Conservation (phyloP, 2,797 vertebrate genomes). For the Threskiornis aethiopicus region DNA sequence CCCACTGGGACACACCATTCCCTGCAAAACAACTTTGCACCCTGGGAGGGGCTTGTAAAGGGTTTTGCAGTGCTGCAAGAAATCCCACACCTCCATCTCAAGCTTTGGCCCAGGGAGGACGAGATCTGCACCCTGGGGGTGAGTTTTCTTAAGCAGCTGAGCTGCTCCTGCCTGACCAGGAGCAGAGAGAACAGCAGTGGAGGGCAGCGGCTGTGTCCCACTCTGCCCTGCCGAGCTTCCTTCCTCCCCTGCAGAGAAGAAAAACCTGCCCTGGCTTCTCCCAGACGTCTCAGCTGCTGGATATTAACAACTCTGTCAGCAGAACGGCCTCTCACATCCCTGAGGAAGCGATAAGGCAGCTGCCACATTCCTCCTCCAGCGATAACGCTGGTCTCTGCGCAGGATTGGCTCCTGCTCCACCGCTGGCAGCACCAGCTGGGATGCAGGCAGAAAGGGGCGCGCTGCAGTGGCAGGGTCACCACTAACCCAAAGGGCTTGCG, state of each 20-base stretch:
- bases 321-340: neutral
- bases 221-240: neutral
- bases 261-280: neutral
- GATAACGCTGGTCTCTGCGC: fast-evolving
- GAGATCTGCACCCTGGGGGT: neutral
- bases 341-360: neutral
- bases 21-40: neutral
- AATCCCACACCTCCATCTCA: neutral
- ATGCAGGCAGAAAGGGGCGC: neutral
- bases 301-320: neutral
- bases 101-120: neutral
- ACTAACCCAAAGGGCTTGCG: neutral
- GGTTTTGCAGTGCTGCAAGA: neutral
- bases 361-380: neutral
- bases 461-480: neutral
- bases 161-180: neutral
- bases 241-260: neutral
- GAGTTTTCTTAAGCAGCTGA: neutral
- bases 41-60: neutral
- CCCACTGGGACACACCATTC: neutral
- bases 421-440: neutral
- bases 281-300: neutral
- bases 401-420: neutral
- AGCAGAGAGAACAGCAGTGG: neutral
- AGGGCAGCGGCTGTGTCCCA: neutral